phyloP scores from a whole-genome alignment of 2,113 vertebrate species.

The Macroglossus sobrinus region DNA sequence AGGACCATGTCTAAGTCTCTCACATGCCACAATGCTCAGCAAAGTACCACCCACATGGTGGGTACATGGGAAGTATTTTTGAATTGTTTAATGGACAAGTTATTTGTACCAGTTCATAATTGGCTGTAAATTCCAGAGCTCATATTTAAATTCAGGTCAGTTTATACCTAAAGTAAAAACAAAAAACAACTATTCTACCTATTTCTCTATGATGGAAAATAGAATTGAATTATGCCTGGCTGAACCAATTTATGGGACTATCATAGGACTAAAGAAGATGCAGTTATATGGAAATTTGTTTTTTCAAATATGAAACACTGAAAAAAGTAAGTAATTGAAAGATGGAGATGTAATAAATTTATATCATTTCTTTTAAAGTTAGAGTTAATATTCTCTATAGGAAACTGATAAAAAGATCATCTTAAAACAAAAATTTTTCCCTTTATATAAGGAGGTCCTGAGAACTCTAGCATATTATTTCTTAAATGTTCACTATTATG shows the following conservation, averaged over 20 bases:
- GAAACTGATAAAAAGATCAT: neutral
- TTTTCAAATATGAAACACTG: neutral
- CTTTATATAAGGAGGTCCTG: neutral
- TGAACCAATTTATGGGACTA: neutral
- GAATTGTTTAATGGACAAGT: neutral
- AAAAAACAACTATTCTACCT: neutral
- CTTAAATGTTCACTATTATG: neutral
- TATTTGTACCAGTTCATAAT: neutral
- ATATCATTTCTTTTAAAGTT: neutral
- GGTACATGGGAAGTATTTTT: neutral
- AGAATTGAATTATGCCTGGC: neutral
- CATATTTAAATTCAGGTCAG: neutral
- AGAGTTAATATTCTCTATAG: neutral
- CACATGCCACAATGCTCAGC: neutral
- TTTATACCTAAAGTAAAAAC: neutral
- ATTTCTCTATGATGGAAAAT: neutral
- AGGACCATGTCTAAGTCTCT: too few species aligned
- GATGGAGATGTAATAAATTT: neutral
- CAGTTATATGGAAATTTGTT: neutral
- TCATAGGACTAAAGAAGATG: neutral
- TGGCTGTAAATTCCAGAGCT: neutral
- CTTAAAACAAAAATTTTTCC: neutral
- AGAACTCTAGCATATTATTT: neutral
- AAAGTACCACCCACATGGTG: neutral
- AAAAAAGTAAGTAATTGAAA: neutral